A percentile compares a stretch with the other conserved stretches of the same genome.
phyloP scores from a whole-genome alignment of 2,797 vertebrate species.

The Premnoplex brunnescens region DNA sequence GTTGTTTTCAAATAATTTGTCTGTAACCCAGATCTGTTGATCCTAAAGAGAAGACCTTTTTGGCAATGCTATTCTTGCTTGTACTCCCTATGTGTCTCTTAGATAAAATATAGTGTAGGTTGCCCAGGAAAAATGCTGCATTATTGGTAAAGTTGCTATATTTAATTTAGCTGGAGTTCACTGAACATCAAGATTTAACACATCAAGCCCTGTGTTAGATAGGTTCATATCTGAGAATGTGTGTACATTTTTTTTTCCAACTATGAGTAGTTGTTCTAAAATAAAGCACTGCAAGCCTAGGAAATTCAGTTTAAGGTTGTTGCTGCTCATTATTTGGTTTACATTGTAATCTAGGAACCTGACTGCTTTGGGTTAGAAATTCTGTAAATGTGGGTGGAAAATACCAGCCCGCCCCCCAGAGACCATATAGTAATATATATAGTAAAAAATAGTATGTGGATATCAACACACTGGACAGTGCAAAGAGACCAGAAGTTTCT shows the following conservation, averaged over 20 bases:
- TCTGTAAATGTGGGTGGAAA: rapidly evolving
- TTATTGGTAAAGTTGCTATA: not conserved
- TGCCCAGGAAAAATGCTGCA: not conserved
- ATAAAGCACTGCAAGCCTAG: not conserved
- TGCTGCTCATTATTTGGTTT: not conserved
- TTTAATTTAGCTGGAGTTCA: not conserved
- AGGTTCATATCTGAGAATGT: not conserved
- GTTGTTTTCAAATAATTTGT: constrained; percentile 72
- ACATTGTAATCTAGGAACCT: not conserved
- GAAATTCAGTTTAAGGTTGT: not conserved
- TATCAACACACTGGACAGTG: not conserved
- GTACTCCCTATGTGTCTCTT: not conserved
- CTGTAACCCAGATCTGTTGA: constrained; percentile 30
- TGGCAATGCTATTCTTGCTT: not conserved
- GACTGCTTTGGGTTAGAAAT: not conserved
- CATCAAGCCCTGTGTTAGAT: not conserved
- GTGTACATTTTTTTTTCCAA: not conserved
- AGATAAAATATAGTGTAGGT: not conserved
- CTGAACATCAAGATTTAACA: not conserved
- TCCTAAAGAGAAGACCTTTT: constrained; percentile 24
- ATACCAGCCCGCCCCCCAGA: no score
- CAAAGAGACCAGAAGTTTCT: not conserved
- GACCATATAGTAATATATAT: not conserved
- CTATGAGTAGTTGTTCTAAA: not conserved
- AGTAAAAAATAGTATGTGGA: not conserved